These are phyloP conservation scores for Colaptes auratus DNA, from an alignment of 2,113 vertebrate genomes.

Conservation along the genomic window DNA sequence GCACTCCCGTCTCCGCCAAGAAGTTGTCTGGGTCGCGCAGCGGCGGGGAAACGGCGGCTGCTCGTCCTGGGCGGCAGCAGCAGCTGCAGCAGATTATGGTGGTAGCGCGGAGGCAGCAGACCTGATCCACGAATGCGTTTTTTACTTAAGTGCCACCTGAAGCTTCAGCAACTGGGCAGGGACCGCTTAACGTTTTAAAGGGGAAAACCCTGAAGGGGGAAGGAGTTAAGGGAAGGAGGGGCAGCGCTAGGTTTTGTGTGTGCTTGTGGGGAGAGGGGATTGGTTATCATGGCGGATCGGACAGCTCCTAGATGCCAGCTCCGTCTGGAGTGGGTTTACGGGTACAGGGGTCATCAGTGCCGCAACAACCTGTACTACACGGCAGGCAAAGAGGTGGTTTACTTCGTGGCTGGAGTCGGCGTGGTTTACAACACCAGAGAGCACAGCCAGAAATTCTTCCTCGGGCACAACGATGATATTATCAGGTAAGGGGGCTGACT, in stretches of 20 bases:
- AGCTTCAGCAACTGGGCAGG: slow-evolving; percentile 49
- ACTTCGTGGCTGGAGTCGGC: slow-evolving; percentile 97
- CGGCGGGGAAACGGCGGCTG: slow-evolving; percentile 50
- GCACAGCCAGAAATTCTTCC: slow-evolving; percentile 97
- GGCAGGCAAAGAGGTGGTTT: slow-evolving; percentile 93
- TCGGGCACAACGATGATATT: slow-evolving; percentile 98
- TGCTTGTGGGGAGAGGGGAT: slow-evolving; percentile 46
- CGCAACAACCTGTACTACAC: slow-evolving; percentile 99
- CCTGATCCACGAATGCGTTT: slow-evolving; percentile 47
- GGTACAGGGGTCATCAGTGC: slow-evolving; percentile 97
- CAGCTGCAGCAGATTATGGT: slow-evolving; percentile 73
- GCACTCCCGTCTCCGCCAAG: not conserved
- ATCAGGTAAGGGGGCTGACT: slow-evolving; percentile 87
- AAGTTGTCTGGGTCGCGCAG: slow-evolving; percentile 49
- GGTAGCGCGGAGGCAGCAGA: slow-evolving; percentile 43
- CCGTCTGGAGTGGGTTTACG: slow-evolving; percentile 96
- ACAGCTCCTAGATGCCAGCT: slow-evolving; percentile 94
- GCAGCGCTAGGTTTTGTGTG: not conserved
- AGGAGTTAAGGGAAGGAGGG: slow-evolving; percentile 7
- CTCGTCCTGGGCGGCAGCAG: slow-evolving; percentile 51
- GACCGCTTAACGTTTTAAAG: not conserved
- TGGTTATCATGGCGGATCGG: slow-evolving; percentile 90
- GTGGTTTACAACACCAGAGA: slow-evolving; percentile 97
- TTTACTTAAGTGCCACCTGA: slow-evolving; percentile 57
- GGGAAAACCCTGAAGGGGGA: not conserved